Base-by-base conservation (phyloP, 2,113 vertebrate genomes). In the Brienomyrus longianalis region DNA sequence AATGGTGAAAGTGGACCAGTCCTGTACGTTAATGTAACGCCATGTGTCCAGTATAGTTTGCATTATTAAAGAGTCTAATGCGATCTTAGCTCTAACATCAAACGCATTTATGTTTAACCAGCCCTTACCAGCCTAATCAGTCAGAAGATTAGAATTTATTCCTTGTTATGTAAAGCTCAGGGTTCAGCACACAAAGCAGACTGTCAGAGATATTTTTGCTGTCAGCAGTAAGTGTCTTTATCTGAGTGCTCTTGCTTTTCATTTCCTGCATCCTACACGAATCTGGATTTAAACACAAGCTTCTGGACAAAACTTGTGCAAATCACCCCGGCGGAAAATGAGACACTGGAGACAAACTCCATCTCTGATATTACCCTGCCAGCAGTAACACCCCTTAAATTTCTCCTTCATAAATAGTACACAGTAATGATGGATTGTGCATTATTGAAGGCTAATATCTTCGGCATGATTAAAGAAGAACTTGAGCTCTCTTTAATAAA, bases 341-440 rank as follows among this genome's bases (percentile, higher is more conserved):
- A 87, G 50, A 87, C 15, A 39, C 85, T 54, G 51, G 85, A 87
- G n/a, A 54, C 85, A 52, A 87, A 54, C 27, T 87, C 13, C 50
- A 39, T 35, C 51, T 56, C 50, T 56, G 51, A 87, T 54, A 56
- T 35, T 43, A 87, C 10, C n/a, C 85, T 56, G 15, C 85, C 10
- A 54, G 50, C 31, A 87, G 35, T 43, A 5, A 87, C 50, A 56
- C 21, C 6, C n/a, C 48, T 52, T 86, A 31, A 52, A 87, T 54
- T 56, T 54, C 51, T 54, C 85, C 50, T 87, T 87, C 85, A 54
- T 87, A 87, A 87, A 56, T 9, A 87, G 50, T 87, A 87, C 11
- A 21, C 85, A 19, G 85, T 54, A 87, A 35, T 56, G 43, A 87
- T 9, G 50, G 51, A 87, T 54, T 35, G 50, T 56, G 27, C 51